Conservation (phyloP, 1,140 invertebrate species). For the Anthonomus grandis region DNA sequence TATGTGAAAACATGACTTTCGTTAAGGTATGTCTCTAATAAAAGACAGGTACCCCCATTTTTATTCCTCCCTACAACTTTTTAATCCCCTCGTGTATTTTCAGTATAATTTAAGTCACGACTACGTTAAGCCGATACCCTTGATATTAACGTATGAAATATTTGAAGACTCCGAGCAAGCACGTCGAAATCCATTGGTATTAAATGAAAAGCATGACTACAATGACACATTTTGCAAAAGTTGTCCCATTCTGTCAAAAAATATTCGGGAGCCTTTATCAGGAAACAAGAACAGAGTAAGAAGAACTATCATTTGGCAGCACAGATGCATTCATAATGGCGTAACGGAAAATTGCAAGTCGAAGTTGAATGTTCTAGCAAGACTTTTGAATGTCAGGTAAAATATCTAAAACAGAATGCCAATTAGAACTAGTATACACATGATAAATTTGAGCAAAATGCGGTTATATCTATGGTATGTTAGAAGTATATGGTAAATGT, state of each 20-base stretch:
- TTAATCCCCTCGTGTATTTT: background rate
- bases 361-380: constrained; percentile 36
- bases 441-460: background rate
- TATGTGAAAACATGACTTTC: too few relatives aligned
- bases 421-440: too few relatives aligned
- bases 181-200: constrained; percentile 5
- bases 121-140: constrained; percentile 13
- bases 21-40: background rate
- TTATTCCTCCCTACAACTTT: background rate
- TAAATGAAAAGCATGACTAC: background rate
- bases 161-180: background rate
- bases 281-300: constrained; percentile 27
- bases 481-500: background rate
- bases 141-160: constrained; percentile 13
- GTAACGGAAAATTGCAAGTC: constrained; percentile 44
- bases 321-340: constrained; percentile 43
- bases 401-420: background rate
- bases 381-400: constrained; percentile 22
- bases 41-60: background rate
- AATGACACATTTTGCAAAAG: constrained; percentile 20
- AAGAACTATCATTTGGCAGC: constrained; percentile 40
- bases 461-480: background rate
- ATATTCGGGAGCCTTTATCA: too few relatives aligned
- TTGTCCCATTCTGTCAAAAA: constrained; percentile 15
- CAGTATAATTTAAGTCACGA: background rate